Base-by-base conservation (phyloP, 2,113 vertebrate genomes). In the Apteryx owenii region DNA sequence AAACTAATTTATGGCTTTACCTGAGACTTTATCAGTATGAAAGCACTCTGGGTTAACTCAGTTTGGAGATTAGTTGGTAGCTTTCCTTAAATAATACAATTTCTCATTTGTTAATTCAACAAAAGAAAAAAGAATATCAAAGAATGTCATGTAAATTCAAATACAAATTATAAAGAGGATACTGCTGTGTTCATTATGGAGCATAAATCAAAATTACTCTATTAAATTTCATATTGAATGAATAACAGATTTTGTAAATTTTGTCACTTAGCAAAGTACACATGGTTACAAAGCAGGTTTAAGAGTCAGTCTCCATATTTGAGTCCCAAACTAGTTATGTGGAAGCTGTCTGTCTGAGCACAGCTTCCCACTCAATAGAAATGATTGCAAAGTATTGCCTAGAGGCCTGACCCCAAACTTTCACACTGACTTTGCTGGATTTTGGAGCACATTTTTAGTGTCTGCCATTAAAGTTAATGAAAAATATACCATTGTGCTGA, bases 301-400 rank as follows among this genome's bases (percentile, higher is more conserved):
- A 96, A 93, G 91, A 95, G 89, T 90, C 18, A 31, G 56, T 87
- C 79, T 97, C 95, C 96, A 87, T 96, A 79, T 96, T 91, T 93
- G 71, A 62, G 71, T 85, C 20, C n/a, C 31, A n/a, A 0, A 11
- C 36, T 42, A 50, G 40, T 58, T 53, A 44, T 4, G 13, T 66
- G 58, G 48, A 77, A 84, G 42, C 42, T 0, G 0, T 38, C 25
- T 28, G 53, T 58, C 53, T n/a, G 31, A 77, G 36, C 36, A 66
- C 48, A 71, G 21, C 5, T 61, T 85, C 31, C 72, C 29, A 25
- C 40, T 12, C 7, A n/a, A 14, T 56, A 31, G 72, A 26, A 71
- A 69, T 70, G n/a, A 68, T n/a, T 31, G 44, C 22, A 66, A 64
- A 72, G 33, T 42, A 20, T 19, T 81, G 51, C 17, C 40, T 46